Base-by-base conservation (phyloP, 2,113 vertebrate species). In the Nycticorax nycticorax region DNA sequence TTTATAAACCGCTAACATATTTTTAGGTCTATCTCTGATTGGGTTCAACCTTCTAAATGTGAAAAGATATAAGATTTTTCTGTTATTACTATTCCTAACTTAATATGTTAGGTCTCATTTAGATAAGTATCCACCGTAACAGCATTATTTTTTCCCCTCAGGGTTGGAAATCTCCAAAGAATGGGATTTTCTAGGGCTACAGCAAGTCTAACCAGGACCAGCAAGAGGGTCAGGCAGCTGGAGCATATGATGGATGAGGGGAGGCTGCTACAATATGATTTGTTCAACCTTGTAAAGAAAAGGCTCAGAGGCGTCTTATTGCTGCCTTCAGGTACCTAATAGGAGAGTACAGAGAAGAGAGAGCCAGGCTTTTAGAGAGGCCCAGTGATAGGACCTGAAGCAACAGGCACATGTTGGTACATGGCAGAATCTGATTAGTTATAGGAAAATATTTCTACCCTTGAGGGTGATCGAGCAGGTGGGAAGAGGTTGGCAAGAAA, bases 361-460 rank as follows among this genome's bases (percentile, higher is more conserved):
- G 43, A 47, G 22, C 3, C 53, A 37, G 48, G 50, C 35, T n/a
- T 76, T 78, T 22, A 50, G 63, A 55, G 43, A 13, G 23, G 30
- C 37, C 18, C 60, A 20, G 5, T 9, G 72, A 4, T 7, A 83
- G 47, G 13, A 9, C 43, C 27, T 32, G 27, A 66, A 63, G 10
- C 6, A 52, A 35, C 35, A 66, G 55, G 11, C 18, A 12, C 0
- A 0, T 11, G 5, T 3, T 56, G 86, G 30, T 7, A 72, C 21
- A 6, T 5, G 19, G 28, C 6, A n/a, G 68, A 64, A 37, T 33
- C 28, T 81, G 45, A 8, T 45, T 4, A 33, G 23, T 3, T 3
- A 10, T 2, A 24, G 41, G 35, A 52, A 47, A 79, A 69, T 1
- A 10, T 26, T 81, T 75, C 24, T 18, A 1, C 10, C 12, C 14